Evolutionary conservation across 2,888 invertebrate species (phyloP).

Genomic region (Sminthurides aquaticus): DNA sequence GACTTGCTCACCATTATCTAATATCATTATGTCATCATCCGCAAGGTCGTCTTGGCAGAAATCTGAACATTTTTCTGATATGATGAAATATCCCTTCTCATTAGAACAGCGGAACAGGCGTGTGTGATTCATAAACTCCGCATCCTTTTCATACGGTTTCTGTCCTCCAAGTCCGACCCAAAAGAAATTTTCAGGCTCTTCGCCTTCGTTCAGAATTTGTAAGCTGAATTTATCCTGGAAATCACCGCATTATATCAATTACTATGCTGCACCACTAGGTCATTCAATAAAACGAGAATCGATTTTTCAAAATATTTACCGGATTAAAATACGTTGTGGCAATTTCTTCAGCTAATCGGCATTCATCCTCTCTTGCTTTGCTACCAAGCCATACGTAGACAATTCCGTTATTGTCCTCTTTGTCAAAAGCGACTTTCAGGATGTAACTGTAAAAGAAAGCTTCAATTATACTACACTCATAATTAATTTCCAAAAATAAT

Average conservation of each 20-base stretch:
- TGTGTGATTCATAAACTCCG: constrained; percentile 85
- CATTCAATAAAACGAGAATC: background rate
- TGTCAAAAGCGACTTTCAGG: constrained; percentile 58
- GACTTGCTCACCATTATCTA: constrained; percentile 96
- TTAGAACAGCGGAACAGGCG: constrained; percentile 96
- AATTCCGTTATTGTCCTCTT: constrained; percentile 71
- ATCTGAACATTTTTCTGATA: constrained; percentile 97
- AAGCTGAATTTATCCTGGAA: constrained; percentile 46
- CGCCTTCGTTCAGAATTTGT: constrained; percentile 83
- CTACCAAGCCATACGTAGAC: constrained; percentile 94
- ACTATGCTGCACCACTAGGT: background rate
- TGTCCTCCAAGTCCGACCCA: constrained; percentile 92
- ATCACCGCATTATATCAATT: background rate
- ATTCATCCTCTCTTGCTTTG: constrained; percentile 75
- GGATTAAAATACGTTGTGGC: constrained; percentile 53
- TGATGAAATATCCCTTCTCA: constrained; percentile 97
- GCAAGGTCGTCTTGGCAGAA: constrained; percentile 98
- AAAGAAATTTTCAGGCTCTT: constrained; percentile 97
- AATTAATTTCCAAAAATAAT: constrained; percentile 4
- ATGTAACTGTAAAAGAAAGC: constrained; percentile 62
- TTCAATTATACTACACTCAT: background rate
- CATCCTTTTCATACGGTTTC: constrained; percentile 79
- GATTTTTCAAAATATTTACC: constrained; percentile 51
- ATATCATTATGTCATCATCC: constrained; percentile 98
- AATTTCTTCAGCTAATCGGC: constrained; percentile 77